phyloP scores from a whole-genome alignment of 2,113 vertebrate genomes.

The Nicator chloris region DNA sequence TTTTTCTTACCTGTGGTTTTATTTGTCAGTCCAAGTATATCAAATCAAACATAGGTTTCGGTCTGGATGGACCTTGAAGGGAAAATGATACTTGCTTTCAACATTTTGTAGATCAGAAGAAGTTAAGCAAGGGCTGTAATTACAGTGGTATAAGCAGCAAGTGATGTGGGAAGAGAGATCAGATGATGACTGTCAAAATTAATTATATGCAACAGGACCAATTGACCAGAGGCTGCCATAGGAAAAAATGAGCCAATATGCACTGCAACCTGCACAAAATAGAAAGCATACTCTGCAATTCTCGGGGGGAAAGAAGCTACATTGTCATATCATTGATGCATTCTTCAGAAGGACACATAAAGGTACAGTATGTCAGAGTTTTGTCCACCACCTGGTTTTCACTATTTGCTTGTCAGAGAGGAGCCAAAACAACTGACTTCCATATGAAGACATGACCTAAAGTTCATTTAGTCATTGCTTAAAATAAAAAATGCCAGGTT shows the following conservation, averaged over 20 bases:
- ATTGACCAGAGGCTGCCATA: neutral
- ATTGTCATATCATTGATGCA: neutral
- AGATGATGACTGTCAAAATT: conserved; percentile 21
- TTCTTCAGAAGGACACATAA: neutral
- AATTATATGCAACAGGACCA: neutral
- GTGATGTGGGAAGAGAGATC: conserved; percentile 49
- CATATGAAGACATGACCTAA: neutral
- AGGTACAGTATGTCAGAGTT: neutral
- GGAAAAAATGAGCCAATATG: neutral
- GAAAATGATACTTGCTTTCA: conserved; percentile 29
- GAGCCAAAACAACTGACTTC: neutral
- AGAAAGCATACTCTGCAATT: neutral
- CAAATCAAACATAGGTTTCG: conserved; percentile 49
- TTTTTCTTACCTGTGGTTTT: conserved; percentile 68
- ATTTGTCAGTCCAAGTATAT: conserved; percentile 56
- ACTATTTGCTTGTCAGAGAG: neutral
- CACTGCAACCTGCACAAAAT: neutral
- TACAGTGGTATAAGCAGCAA: conserved; percentile 12
- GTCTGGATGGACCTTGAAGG: conserved; percentile 31
- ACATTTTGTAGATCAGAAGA: conserved; percentile 10
- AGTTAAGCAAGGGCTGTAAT: conserved; percentile 22
- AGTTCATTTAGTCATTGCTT: neutral
- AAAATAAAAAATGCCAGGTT: neutral
- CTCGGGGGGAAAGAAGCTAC: neutral
- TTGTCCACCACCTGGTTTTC: neutral